Base-by-base conservation (phyloP, 1,140 invertebrate genomes). In the Trissolcus basalis region DNA sequence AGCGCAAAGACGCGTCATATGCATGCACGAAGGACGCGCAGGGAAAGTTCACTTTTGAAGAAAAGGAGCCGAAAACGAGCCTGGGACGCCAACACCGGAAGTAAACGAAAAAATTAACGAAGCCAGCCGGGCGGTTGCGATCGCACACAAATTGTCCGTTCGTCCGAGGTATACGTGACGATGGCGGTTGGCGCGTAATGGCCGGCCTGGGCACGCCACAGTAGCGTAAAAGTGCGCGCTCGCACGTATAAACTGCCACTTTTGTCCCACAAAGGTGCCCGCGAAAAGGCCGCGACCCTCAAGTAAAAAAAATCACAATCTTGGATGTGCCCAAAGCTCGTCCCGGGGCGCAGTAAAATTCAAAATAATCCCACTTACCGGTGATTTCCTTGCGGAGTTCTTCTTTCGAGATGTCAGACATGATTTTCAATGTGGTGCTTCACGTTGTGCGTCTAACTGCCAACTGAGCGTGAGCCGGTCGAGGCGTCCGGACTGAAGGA, bases 311-410 rank as follows among this genome's bases (percentile, higher is more conserved):
- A 43, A 15, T 2, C 10, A n/a, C 16, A 13, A 12, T 9, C 1
- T 11, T 13, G 10, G 59, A 59, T 78, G 71, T 27, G 36, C 82
- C 36, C 15, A 47, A 58, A 70, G 55, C 84, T 87, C 77, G 76
- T 48, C 51, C 4, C 41, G 36, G 15, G n/a, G 2, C 0, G 19
- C 3, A 47, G 81, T 86, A 88, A 76, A 81, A 81, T 81, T 80
- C 84, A 82, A 81, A 83, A 84, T 85, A 86, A 78, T 15, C 10
- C 3, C 27, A 90, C 89, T 92, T 90, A 93, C 92, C 92, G 89
- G 89, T 90, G 81, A 93, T 93, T 88, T 93, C 92, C 85, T 91
- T 92, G 83, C 91, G 90, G 78, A 93, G 89, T 78, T 92, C 90
- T 86, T 92, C 91, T 83, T 92, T 91, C 73, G 89, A 90, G 78